A percentile compares a stretch with the other conserved stretches of the same genome.
Conservation (phyloP, 53 echinoderm and acorn worm species). For the Henricia sp. region DNA sequence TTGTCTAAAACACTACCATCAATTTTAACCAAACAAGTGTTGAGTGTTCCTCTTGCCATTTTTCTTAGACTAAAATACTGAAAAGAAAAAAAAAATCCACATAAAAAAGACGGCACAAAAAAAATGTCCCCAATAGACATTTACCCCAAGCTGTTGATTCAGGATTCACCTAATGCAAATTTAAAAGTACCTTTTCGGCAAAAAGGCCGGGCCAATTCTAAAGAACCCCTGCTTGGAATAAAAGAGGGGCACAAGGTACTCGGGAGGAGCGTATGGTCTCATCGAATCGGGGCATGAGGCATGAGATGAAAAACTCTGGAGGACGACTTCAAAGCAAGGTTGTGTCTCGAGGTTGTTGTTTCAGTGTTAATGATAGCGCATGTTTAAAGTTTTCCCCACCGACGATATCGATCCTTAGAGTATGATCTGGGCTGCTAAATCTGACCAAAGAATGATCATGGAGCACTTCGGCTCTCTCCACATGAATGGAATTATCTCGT, state of each 20-base stretch:
- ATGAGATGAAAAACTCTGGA: neutral
- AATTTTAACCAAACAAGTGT: too few relatives aligned
- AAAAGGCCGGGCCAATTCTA: neutral
- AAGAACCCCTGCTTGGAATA: neutral
- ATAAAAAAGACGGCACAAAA: neutral
- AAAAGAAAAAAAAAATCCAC: neutral
- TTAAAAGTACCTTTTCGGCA: conserved; percentile 52
- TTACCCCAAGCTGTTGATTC: conserved; percentile 47
- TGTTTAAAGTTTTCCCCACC: conserved; percentile 27
- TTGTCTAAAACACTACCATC: too few relatives aligned
- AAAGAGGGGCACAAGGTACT: neutral
- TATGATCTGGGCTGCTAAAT: conserved; percentile 26
- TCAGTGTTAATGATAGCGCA: conserved; percentile 39
- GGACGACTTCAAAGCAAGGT: too few relatives aligned
- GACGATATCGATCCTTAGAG: conserved; percentile 21
- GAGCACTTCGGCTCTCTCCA: too few relatives aligned
- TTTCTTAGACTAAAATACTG: conserved; percentile 2
- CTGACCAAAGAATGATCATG: too few relatives aligned
- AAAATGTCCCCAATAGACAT: too few relatives aligned
- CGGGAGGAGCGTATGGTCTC: neutral
- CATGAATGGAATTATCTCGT: conserved; percentile 15
- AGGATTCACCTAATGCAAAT: conserved; percentile 34
- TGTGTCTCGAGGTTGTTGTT: conserved; percentile 31
- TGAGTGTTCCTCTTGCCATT: too few relatives aligned
- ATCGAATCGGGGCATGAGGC: conserved; percentile 5